Evolutionary conservation across 2,888 invertebrate genomes (phyloP).

Genomic region (Oxystoma pomonae): DNA sequence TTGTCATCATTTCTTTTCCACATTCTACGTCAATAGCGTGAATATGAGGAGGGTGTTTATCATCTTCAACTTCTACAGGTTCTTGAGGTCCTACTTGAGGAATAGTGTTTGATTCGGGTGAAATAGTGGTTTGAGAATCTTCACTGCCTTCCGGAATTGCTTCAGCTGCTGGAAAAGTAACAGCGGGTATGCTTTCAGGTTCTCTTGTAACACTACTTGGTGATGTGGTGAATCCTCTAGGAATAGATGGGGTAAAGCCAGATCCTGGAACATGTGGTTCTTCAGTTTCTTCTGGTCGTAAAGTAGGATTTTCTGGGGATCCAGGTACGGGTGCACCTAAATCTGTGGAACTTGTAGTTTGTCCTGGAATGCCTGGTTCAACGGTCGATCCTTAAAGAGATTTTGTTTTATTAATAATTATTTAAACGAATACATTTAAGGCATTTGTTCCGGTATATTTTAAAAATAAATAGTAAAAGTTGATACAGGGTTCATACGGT

Average conservation of each 20-base stretch:
- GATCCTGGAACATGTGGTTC: background rate
- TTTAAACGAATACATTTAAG: too few species aligned
- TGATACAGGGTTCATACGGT: too few species aligned
- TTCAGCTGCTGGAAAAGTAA: background rate
- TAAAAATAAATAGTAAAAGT: too few species aligned
- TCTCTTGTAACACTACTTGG: too few species aligned
- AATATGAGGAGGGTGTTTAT: conserved; percentile 72
- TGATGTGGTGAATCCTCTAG: background rate
- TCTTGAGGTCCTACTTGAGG: conserved; percentile 15
- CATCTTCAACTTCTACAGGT: conserved; percentile 38
- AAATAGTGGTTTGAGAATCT: conserved; percentile 19
- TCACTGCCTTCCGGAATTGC: background rate
- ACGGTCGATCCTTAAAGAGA: conserved; percentile 4
- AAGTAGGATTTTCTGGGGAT: background rate
- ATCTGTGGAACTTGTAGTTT: background rate
- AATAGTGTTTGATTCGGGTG: conserved; percentile 28
- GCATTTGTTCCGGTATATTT: too few species aligned
- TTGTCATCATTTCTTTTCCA: conserved; percentile 79
- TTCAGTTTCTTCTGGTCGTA: background rate
- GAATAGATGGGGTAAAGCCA: background rate
- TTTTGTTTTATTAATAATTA: too few species aligned
- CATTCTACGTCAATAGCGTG: conserved; percentile 72
- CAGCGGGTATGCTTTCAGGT: background rate
- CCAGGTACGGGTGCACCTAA: background rate
- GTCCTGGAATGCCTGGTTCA: background rate